Percentiles rank a stretch among this genome's conserved stretches.
phyloP scores from a whole-genome alignment of 2,888 invertebrate species.

The Trichogramma dendrolimi region DNA sequence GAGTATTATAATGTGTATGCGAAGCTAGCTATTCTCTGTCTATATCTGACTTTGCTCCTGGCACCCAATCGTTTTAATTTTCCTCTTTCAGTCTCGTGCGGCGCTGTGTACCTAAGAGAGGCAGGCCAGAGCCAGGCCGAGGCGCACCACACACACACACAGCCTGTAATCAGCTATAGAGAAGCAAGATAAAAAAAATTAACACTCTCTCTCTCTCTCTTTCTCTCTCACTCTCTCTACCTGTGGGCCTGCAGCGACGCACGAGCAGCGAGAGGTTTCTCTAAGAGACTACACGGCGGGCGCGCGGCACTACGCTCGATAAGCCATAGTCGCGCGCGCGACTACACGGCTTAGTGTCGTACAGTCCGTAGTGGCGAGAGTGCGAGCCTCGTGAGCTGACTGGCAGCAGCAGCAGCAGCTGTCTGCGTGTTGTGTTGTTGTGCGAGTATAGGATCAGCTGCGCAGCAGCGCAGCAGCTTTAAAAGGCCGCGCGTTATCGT shows the following conservation, averaged over 20 bases:
- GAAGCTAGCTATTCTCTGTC: too few species aligned
- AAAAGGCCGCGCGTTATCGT: too few species aligned
- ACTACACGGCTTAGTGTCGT: neutral
- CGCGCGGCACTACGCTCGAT: neutral
- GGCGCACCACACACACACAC: too few species aligned
- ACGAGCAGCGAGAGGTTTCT: neutral
- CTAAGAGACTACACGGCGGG: neutral
- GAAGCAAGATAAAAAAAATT: neutral
- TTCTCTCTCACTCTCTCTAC: neutral
- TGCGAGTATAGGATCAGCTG: neutral
- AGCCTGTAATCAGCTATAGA: too few species aligned
- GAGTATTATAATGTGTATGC: too few species aligned
- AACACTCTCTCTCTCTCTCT: neutral
- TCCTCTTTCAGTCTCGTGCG: too few species aligned
- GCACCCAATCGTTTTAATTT: too few species aligned
- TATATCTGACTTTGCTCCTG: too few species aligned
- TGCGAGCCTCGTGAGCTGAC: neutral
- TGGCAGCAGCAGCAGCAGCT: neutral
- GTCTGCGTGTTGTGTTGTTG: neutral
- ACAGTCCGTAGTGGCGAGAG: neutral
- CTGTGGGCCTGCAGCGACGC: neutral
- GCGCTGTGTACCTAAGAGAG: too few species aligned
- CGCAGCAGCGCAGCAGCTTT: neutral
- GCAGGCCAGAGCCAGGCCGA: too few species aligned
- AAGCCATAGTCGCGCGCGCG: neutral